Conservation (phyloP, 2,888 invertebrate species). For the Leptopilina myrica region DNA sequence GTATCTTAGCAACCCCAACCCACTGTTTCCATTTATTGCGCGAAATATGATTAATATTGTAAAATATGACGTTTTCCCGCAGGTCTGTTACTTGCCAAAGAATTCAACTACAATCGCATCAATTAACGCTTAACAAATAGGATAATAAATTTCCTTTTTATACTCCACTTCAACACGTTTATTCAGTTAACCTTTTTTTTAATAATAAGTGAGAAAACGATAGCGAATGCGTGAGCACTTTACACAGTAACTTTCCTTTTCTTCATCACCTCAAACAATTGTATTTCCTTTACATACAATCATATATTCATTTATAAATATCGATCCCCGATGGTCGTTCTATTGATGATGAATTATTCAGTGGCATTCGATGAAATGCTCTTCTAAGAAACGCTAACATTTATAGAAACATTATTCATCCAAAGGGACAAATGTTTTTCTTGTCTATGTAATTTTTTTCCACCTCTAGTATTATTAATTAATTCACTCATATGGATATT, state of each 20-base stretch:
- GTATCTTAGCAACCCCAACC: conserved; percentile 71
- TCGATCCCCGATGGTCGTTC: too few relatives aligned
- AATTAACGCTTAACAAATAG: neutral
- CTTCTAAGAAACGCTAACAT: too few relatives aligned
- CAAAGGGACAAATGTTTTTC: neutral
- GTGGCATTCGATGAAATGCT: too few relatives aligned
- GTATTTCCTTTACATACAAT: neutral
- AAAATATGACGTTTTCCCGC: conserved; percentile 63
- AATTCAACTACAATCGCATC: neutral
- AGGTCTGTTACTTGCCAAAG: neutral
- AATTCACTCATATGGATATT: too few relatives aligned
- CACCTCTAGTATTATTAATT: too few relatives aligned
- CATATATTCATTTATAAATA: too few relatives aligned
- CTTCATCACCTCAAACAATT: neutral
- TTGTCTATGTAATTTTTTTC: neutral
- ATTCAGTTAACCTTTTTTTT: neutral
- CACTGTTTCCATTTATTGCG: conserved; percentile 67
- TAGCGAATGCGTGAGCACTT: neutral
- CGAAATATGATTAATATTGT: conserved; percentile 72
- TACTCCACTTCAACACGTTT: neutral
- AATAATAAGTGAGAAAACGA: conserved; percentile 7
- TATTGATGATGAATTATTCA: too few relatives aligned
- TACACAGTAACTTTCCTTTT: neutral
- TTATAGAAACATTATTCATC: too few relatives aligned
- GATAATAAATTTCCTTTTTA: neutral